Conservation (phyloP, 2,888 invertebrate genomes). For the Andrena bicolor region DNA sequence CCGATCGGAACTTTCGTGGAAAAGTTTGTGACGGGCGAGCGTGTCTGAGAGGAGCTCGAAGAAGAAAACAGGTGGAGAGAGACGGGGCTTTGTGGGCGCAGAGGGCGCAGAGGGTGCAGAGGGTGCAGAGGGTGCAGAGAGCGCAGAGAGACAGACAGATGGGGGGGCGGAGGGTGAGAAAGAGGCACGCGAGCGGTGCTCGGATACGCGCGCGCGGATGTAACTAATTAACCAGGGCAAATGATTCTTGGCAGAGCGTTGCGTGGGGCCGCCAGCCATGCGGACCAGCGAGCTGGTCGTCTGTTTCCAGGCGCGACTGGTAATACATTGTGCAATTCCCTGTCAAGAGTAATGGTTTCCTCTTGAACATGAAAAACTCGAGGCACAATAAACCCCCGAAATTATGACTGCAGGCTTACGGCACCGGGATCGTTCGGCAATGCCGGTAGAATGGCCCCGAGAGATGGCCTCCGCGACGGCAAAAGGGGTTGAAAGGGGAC, state of each 20-base stretch:
- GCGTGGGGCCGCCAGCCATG: conserved; percentile 59
- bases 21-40: conserved; percentile 29
- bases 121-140: too few species aligned
- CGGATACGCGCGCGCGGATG: conserved; percentile 49
- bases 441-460: conserved; percentile 58
- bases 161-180: neutral
- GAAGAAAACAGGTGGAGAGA: conserved; percentile 5
- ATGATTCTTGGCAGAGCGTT: conserved; percentile 76
- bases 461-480: conserved; percentile 16
- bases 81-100: neutral
- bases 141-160: neutral
- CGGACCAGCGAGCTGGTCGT: conserved; percentile 74
- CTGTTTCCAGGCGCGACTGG: conserved; percentile 78
- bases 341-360: conserved; percentile 79
- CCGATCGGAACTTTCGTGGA: conserved; percentile 40
- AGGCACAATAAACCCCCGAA: conserved; percentile 77
- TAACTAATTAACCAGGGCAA: conserved; percentile 71
- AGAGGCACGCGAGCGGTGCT: neutral
- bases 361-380: conserved; percentile 77
- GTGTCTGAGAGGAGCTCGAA: conserved; percentile 24
- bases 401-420: conserved; percentile 75
- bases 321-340: conserved; percentile 79
- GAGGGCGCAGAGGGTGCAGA: too few species aligned
- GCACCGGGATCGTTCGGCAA: conserved; percentile 54
- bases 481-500: neutral